Base-by-base conservation (phyloP, 2,797 vertebrate species). In the Crenuchus spilurus region DNA sequence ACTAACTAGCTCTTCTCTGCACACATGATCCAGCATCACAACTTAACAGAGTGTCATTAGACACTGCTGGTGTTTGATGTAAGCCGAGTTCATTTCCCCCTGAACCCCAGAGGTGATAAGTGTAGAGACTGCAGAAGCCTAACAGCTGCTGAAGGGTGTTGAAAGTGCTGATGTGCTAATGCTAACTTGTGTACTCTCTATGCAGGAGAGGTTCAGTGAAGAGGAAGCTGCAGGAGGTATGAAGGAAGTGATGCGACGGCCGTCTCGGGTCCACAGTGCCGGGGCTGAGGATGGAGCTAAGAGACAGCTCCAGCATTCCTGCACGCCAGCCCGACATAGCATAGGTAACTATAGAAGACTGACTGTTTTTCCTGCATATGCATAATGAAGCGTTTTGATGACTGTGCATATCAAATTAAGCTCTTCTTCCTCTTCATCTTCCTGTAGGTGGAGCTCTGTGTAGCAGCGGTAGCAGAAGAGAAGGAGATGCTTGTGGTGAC, bases 171-270 rank as follows among this genome's bases (percentile, higher is more conserved):
- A 49, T 35, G 55, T 64, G 30, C 28, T 57, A 39, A 81, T 31
- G 46, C 35, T 24, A 22, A 37, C 16, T 30, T 72, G 55, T 41
- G 42, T 28, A 26, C 18, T n/a, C 6, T 8, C 13, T 64, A n/a
- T 31, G 33, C 52, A 82, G 77, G 78, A 92, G 88, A 87, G 82
- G 41, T 83, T 82, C 75, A 87, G 87, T 79, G 89, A 88, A 65
- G 87, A 86, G 77, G 92, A 91, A 65, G 82, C 84, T 2, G 79
- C 70, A 42, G 84, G 78, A 14, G 85, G 73, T 63, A 84, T 78
- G 22, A 49, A 76, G 24, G 64, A 42, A 61, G 80, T 72, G 63
- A 79, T 70, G 62, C 82, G 71, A 63, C 84, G 81, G 60, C 75
- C 75, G 22, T 86, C 83, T 63, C 69, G 68, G 31, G 52, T 84